Conservation (phyloP, 2,797 vertebrate species). For the Neosalanx taihuensis region DNA sequence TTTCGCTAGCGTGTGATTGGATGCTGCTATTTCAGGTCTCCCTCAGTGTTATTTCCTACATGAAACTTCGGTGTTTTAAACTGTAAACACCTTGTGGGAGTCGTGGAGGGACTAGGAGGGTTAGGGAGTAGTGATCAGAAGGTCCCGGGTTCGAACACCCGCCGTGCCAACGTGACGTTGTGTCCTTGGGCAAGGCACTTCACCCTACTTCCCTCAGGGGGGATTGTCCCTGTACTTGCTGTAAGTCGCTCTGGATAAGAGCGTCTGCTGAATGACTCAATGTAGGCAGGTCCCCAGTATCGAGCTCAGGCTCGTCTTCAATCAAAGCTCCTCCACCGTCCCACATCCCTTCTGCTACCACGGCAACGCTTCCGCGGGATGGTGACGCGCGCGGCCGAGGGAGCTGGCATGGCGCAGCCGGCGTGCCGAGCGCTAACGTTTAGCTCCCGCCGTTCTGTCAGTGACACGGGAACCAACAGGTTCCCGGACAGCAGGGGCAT, state of each 20-base stretch:
- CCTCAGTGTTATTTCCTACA: background rate
- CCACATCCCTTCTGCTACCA: constrained; percentile 45
- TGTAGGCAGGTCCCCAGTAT: no score
- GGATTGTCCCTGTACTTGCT: no score
- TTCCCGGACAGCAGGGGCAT: constrained; percentile 12
- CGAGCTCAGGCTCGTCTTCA: constrained; percentile 56
- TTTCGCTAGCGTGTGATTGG: background rate
- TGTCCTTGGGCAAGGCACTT: no score
- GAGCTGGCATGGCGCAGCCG: constrained; percentile 47
- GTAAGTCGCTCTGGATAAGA: no score
- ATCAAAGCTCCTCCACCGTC: constrained; percentile 52
- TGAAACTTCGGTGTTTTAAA: background rate
- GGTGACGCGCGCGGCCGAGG: constrained; percentile 8
- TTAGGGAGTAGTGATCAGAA: no score
- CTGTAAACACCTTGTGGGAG: no score
- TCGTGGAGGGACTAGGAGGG: no score
- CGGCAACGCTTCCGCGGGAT: constrained; percentile 41
- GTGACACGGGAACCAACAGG: constrained; percentile 24
- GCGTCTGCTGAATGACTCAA: no score
- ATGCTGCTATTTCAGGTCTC: constrained; percentile 2
- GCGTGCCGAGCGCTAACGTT: constrained; percentile 42
- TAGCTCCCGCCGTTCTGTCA: constrained; percentile 29
- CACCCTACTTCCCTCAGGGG: no score
- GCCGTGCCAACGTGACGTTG: no score
- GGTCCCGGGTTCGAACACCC: no score